Conservation (phyloP, 2,888 invertebrate species). For the Bruchidius siliquastri region DNA sequence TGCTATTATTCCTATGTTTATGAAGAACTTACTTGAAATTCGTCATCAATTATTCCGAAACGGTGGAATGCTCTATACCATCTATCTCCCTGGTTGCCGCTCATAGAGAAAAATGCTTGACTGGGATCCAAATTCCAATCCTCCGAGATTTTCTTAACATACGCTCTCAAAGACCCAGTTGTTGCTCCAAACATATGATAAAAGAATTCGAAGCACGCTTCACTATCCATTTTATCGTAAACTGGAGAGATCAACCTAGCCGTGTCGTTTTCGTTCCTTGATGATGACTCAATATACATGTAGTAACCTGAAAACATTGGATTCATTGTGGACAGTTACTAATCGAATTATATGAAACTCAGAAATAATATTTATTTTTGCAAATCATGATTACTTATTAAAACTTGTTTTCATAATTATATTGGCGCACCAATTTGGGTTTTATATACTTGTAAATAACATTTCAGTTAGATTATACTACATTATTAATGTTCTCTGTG, state of each 20-base stretch:
- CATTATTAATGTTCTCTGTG: too few species aligned
- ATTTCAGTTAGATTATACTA: too few species aligned
- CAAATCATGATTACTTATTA: too few species aligned
- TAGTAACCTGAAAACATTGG: conserved; percentile 59
- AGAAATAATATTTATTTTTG: too few species aligned
- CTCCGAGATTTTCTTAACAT: conserved; percentile 48
- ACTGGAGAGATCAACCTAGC: conserved; percentile 72
- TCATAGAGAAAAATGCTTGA: conserved; percentile 56
- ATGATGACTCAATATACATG: conserved; percentile 76
- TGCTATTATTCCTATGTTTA: background rate
- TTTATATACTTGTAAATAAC: too few species aligned
- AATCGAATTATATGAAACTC: too few species aligned
- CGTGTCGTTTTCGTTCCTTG: conserved; percentile 57
- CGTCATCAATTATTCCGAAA: conserved; percentile 47
- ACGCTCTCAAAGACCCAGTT: conserved; percentile 54
- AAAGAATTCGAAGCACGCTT: conserved; percentile 61
- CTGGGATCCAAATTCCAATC: conserved; percentile 45
- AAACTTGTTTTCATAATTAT: too few species aligned
- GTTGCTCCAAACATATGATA: conserved; percentile 76
- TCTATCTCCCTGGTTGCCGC: conserved; percentile 64
- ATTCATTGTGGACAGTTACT: background rate
- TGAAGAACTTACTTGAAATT: conserved; percentile 52
- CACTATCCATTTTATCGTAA: conserved; percentile 43
- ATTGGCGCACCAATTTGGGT: too few species aligned
- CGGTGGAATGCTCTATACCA: conserved; percentile 59